Conservation (phyloP, 2,113 vertebrate genomes). For the Murina feae region DNA sequence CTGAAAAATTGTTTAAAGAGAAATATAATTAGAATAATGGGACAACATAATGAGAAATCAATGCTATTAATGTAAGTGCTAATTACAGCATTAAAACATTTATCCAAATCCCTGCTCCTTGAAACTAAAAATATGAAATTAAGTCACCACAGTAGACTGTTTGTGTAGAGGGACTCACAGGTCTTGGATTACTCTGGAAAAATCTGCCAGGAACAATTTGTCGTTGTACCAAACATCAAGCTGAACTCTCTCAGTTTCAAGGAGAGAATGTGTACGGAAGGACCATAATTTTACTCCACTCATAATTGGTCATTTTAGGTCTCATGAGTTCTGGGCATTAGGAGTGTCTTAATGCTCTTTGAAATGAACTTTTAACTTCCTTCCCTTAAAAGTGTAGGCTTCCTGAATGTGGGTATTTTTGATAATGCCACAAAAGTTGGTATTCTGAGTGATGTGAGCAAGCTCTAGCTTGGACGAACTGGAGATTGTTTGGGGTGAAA, state of each 20-base stretch:
- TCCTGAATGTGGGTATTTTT: neutral
- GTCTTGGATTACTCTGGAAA: slow-evolving; percentile 41
- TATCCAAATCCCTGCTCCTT: slow-evolving; percentile 69
- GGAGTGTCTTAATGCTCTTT: neutral
- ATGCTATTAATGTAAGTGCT: slow-evolving; percentile 74
- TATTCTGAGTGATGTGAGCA: neutral
- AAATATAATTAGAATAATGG: slow-evolving; percentile 74
- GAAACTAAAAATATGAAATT: slow-evolving; percentile 70
- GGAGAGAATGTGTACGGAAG: neutral
- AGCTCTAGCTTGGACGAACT: neutral
- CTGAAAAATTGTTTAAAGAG: slow-evolving; percentile 72
- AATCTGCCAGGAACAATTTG: slow-evolving; percentile 15
- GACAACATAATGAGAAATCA: slow-evolving; percentile 72
- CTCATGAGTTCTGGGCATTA: neutral
- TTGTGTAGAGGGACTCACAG: slow-evolving; percentile 28
- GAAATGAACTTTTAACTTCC: neutral
- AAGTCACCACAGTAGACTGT: slow-evolving; percentile 62
- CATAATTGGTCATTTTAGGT: neutral
- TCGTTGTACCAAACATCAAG: neutral
- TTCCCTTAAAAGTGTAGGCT: neutral
- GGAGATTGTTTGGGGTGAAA: neutral
- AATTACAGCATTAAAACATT: slow-evolving; percentile 74
- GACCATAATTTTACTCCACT: neutral
- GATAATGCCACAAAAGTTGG: neutral
- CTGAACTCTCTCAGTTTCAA: neutral